Conservation (phyloP, 2,888 invertebrate species). For the Heteromyza rotundicornis region DNA sequence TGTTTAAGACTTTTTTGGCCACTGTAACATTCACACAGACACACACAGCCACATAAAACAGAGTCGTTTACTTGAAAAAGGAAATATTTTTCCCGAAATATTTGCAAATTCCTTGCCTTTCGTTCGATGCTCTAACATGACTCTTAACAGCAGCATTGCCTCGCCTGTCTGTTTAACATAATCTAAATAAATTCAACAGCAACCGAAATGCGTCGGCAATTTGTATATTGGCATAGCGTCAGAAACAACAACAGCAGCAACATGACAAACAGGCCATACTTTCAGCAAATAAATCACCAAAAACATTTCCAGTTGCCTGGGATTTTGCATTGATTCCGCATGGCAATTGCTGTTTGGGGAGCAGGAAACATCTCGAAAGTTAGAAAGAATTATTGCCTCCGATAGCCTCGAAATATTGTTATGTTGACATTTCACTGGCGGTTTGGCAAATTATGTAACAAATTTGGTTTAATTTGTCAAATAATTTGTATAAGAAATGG, state of each 20-base stretch:
- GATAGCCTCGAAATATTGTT: constrained; percentile 31
- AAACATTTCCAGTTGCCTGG: constrained; percentile 51
- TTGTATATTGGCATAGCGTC: constrained; percentile 47
- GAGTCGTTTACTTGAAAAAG: too few species aligned
- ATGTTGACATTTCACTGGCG: constrained; percentile 47
- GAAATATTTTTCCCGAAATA: too few species aligned
- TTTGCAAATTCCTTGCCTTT: neutral
- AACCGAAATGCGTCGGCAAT: constrained; percentile 53
- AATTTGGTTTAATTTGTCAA: too few species aligned
- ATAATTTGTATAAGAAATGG: too few species aligned
- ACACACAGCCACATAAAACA: too few species aligned
- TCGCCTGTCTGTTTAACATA: constrained; percentile 43
- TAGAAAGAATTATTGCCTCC: constrained; percentile 16
- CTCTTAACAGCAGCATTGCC: constrained; percentile 2
- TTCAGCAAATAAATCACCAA: constrained; percentile 49
- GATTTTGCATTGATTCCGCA: constrained; percentile 33
- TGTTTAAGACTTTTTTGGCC: too few species aligned
- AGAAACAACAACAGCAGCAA: neutral
- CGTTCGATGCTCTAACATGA: constrained; percentile 3
- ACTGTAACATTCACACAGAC: too few species aligned
- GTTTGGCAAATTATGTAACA: too few species aligned
- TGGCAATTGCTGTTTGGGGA: constrained; percentile 23
- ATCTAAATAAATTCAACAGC: constrained; percentile 35
- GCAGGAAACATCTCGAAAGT: neutral
- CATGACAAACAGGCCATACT: constrained; percentile 14